Conservation (phyloP, 2,797 vertebrate species). For the Xenentodon cancila region DNA sequence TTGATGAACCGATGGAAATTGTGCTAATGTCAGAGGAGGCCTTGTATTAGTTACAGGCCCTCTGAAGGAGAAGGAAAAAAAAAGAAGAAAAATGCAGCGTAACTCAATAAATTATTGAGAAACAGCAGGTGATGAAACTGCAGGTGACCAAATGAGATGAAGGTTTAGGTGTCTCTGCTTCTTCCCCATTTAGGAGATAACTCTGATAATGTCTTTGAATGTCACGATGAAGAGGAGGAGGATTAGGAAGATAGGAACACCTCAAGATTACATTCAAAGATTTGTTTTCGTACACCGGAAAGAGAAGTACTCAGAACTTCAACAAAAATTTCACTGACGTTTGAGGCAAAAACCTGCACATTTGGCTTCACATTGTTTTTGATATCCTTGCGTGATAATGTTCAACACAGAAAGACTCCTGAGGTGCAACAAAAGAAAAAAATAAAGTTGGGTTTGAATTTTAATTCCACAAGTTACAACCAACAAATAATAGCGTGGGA, state of each 20-base stretch:
- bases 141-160: background rate
- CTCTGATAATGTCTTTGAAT: constrained; percentile 12
- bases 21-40: constrained; percentile 44
- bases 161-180: constrained; percentile 24
- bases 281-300: constrained; percentile 1
- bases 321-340: too few species aligned
- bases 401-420: too few species aligned
- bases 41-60: constrained; percentile 4
- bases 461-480: too few species aligned
- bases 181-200: constrained; percentile 34
- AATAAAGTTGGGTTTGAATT: too few species aligned
- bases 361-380: too few species aligned
- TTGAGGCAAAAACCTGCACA: too few species aligned
- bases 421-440: too few species aligned
- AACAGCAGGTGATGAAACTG: constrained; percentile 18
- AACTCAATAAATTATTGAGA: constrained; percentile 39
- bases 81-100: constrained; percentile 5
- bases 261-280: constrained; percentile 11
- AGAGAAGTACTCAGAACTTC: too few species aligned
- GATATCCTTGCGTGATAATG: too few species aligned
- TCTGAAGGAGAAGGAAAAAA: constrained; percentile 1
- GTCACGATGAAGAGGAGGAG: constrained; percentile 30
- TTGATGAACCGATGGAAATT: constrained; percentile 49
- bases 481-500: too few species aligned
- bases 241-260: constrained; percentile 1